phyloP scores from a whole-genome alignment of 2,888 invertebrate species.

The Tiliacea citrago region DNA sequence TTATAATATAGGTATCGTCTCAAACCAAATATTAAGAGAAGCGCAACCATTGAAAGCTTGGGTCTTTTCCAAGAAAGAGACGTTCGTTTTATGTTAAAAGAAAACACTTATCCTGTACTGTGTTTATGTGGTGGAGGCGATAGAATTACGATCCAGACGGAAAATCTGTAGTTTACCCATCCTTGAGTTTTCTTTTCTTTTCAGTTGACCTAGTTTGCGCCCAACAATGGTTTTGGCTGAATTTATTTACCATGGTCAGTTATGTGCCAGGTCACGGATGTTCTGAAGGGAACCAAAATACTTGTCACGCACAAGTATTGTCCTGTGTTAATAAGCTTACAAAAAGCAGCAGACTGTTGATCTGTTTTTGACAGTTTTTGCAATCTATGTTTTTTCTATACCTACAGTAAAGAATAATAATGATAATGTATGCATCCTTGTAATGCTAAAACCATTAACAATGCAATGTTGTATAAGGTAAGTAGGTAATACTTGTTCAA shows the following conservation, averaged over 20 bases:
- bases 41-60: conserved; percentile 18
- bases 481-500: neutral
- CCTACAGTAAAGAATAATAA: too few relatives aligned
- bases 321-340: too few relatives aligned
- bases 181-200: conserved; percentile 42
- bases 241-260: neutral
- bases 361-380: conserved; percentile 12
- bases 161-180: conserved; percentile 29
- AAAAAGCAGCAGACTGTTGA: neutral
- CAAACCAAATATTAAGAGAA: conserved; percentile 13
- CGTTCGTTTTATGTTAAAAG: conserved; percentile 30
- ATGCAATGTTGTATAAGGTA: neutral
- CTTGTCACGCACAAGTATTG: too few relatives aligned
- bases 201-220: conserved; percentile 32
- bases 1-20: conserved; percentile 10
- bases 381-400: conserved; percentile 6
- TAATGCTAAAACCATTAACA: neutral
- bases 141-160: conserved; percentile 38
- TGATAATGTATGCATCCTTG: neutral
- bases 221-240: conserved; percentile 27
- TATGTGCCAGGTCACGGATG: neutral
- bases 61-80: conserved; percentile 39
- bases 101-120: conserved; percentile 40
- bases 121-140: conserved; percentile 41
- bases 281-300: neutral